phyloP scores from a whole-genome alignment of 2,113 vertebrate species.

The Electrona antarctica region DNA sequence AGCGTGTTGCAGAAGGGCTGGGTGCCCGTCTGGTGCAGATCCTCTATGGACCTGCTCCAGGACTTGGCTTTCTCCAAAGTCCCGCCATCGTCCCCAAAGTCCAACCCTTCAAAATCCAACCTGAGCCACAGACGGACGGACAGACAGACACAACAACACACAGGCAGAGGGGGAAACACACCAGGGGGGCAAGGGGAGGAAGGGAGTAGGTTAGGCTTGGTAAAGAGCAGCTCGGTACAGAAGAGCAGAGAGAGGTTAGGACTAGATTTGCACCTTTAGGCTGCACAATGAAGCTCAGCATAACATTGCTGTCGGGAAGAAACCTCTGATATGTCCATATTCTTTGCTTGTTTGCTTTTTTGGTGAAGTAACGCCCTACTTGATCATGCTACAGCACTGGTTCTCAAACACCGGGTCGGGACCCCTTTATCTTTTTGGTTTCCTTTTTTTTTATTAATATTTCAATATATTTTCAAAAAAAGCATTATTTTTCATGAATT shows the following conservation, averaged over 20 bases:
- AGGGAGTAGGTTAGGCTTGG: conserved; percentile 53
- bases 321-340: no score
- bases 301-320: conserved; percentile 6
- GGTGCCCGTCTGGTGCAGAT: conserved; percentile 88
- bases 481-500: no score
- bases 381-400: no score
- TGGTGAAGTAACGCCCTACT: no score
- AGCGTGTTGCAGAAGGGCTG: conserved; percentile 92
- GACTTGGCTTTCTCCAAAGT: conserved; percentile 89
- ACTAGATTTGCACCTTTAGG: conserved; percentile 59
- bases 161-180: conserved; percentile 44
- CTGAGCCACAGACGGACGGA: conserved; percentile 74
- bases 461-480: no score
- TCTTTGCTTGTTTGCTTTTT: no score
- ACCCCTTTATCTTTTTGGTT: no score
- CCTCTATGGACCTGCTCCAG: conserved; percentile 98
- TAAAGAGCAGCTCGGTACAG: conserved; percentile 28
- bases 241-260: conserved; percentile 57
- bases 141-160: conserved; percentile 21
- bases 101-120: conserved; percentile 96
- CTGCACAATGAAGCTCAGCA: conserved; percentile 69
- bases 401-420: no score
- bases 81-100: conserved; percentile 89
- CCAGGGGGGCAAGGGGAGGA: conserved; percentile 39
- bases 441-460: no score